Conservation (phyloP, 2,888 invertebrate species). For the Petrophora chlorosata region DNA sequence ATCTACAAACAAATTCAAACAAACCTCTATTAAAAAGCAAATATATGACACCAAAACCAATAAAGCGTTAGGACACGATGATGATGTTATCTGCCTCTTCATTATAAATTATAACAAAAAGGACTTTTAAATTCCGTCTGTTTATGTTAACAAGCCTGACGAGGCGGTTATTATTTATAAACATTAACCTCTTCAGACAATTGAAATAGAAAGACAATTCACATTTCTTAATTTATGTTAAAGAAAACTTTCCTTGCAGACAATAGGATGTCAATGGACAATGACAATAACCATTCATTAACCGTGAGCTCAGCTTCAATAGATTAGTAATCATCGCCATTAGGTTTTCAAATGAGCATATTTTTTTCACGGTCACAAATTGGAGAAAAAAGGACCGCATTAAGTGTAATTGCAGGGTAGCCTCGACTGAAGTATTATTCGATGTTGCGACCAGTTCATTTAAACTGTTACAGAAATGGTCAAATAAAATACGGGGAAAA, state of each 20-base stretch:
- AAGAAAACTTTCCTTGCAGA: conserved; percentile 3
- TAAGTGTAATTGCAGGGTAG: conserved; percentile 41
- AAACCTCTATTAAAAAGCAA: background rate
- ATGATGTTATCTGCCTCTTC: background rate
- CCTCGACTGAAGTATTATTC: conserved; percentile 34
- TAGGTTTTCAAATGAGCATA: conserved; percentile 31
- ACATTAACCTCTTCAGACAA: background rate
- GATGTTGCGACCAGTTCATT: conserved; percentile 16
- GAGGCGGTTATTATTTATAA: conserved; percentile 8
- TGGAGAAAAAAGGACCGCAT: conserved; percentile 35
- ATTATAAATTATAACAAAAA: too few relatives aligned
- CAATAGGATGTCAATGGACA: conserved; percentile 2
- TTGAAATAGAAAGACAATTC: conserved; percentile 8
- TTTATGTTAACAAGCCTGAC: too few relatives aligned
- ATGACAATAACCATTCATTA: conserved; percentile 12
- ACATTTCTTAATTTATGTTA: conserved; percentile 5
- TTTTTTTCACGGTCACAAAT: conserved; percentile 48
- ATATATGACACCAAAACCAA: background rate
- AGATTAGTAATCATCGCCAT: conserved; percentile 28
- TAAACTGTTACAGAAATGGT: background rate
- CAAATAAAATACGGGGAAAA: conserved; percentile 1
- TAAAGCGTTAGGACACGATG: background rate
- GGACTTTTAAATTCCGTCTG: too few relatives aligned
- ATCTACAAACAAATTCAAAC: background rate
- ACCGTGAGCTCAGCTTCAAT: conserved; percentile 26